Conservation (phyloP, 2,888 invertebrate species). For the Nasonovia ribisnigri region DNA sequence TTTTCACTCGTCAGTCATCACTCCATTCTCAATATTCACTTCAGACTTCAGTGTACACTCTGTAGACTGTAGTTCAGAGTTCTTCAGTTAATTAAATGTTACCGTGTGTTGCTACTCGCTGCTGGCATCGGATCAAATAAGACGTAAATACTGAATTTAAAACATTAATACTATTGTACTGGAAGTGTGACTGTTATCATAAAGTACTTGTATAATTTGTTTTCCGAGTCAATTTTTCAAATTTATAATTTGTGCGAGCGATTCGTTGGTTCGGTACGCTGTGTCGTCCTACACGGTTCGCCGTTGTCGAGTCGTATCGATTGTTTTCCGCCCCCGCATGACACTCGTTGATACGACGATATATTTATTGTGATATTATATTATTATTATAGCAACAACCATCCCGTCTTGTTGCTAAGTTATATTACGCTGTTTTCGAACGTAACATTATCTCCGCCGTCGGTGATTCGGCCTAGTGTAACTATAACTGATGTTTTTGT, state of each 20-base stretch:
- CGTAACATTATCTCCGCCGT: neutral
- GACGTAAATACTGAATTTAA: neutral
- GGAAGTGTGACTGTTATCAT: neutral
- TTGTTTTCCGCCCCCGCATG: slow-evolving; percentile 9
- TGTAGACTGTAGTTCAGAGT: neutral
- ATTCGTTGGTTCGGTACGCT: neutral
- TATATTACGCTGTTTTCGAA: neutral
- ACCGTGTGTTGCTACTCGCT: neutral
- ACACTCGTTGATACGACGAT: neutral
- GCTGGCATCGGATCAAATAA: neutral
- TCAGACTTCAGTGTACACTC: too few relatives aligned
- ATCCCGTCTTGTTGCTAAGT: neutral
- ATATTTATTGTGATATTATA: neutral
- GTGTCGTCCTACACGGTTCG: neutral
- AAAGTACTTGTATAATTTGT: neutral
- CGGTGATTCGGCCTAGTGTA: neutral
- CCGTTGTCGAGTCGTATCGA: neutral
- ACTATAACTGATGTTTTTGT: neutral
- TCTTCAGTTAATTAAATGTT: neutral
- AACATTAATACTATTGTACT: neutral
- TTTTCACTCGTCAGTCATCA: neutral
- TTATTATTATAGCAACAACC: neutral
- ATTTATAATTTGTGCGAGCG: neutral
- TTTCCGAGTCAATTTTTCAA: too few relatives aligned
- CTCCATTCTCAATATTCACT: neutral